Evolutionary conservation across 2,888 invertebrate genomes (phyloP).

Genomic region (Herminia tarsipennalis): DNA sequence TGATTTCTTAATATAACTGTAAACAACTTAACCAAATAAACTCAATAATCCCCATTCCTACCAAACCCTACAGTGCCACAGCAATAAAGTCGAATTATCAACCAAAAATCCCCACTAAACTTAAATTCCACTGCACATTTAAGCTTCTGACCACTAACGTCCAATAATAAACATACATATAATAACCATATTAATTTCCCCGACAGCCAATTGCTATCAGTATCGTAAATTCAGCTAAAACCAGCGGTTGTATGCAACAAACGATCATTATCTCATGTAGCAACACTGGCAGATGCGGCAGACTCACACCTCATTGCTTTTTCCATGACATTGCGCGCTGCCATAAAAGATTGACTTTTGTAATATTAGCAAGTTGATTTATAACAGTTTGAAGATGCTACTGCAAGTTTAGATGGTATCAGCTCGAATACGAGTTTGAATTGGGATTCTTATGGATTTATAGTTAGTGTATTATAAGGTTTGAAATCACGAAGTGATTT

Average conservation of each 20-base stretch:
- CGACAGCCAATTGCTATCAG: conserved; percentile 30
- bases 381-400: conserved; percentile 35
- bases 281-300: conserved; percentile 74
- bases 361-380: conserved; percentile 61
- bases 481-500: no score
- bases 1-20: no score
- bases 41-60: no score
- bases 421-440: neutral
- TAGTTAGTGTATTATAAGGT: no score
- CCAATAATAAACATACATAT: conserved; percentile 28
- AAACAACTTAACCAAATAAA: no score
- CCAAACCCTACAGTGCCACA: neutral
- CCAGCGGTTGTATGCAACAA: conserved; percentile 54
- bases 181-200: conserved; percentile 31
- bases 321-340: conserved; percentile 80
- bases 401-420: conserved; percentile 2
- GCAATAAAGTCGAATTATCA: no score
- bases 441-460: neutral
- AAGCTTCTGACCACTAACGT: conserved; percentile 23
- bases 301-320: conserved; percentile 78
- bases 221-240: conserved; percentile 51
- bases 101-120: conserved; percentile 12
- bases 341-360: conserved; percentile 77
- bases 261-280: conserved; percentile 62
- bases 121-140: conserved; percentile 10